Percentiles rank a stretch among this genome's conserved stretches.
Evolutionary conservation across 2,888 invertebrate genomes (phyloP).

Genomic region (Himalopsyche japonica): DNA sequence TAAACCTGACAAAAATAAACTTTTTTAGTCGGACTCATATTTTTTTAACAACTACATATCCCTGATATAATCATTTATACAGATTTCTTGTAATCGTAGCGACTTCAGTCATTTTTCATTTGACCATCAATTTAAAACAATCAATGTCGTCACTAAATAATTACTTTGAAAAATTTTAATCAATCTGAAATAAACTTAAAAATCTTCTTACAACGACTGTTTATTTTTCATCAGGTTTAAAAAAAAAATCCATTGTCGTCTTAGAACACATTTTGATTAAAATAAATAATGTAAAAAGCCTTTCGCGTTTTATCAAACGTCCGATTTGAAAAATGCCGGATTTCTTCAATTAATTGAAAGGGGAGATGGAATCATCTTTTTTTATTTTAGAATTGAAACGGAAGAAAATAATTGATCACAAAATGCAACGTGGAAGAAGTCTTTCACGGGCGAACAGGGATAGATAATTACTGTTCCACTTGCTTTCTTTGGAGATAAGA

Average conservation of each 20-base stretch:
- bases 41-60: too few relatives aligned
- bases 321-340: background rate
- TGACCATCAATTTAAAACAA: too few relatives aligned
- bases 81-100: too few relatives aligned
- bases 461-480: background rate
- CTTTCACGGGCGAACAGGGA: background rate
- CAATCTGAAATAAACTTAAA: too few relatives aligned
- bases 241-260: background rate
- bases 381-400: background rate
- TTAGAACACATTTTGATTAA: background rate
- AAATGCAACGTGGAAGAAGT: background rate
- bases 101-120: too few relatives aligned
- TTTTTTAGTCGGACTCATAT: too few relatives aligned
- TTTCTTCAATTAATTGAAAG: background rate
- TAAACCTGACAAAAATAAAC: too few relatives aligned
- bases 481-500: background rate
- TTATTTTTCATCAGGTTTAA: background rate
- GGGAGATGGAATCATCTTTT: background rate
- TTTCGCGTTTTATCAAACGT: background rate
- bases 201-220: background rate
- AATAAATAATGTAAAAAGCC: background rate
- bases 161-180: too few relatives aligned
- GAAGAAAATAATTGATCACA: background rate
- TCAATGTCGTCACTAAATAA: too few relatives aligned
- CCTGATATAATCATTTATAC: too few relatives aligned